Evolutionary conservation across 2,888 invertebrate species (phyloP).

Genomic region (Pseudococcus viburni): DNA sequence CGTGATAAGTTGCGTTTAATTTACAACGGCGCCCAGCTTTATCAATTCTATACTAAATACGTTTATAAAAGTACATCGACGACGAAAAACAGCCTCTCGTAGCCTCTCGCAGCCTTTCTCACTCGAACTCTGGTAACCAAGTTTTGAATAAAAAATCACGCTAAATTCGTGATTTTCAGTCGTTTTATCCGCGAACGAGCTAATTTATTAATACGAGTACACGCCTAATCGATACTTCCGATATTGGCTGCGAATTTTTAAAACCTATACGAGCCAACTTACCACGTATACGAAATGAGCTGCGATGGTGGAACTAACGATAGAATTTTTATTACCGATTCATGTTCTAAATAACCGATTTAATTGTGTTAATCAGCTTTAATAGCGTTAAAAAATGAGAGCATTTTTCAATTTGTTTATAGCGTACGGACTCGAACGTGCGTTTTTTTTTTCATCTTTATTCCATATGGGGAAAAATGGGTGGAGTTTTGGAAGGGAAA

Average conservation of each 20-base stretch:
- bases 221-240: background rate
- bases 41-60: slow-evolving; percentile 41
- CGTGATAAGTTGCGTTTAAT: slow-evolving; percentile 38
- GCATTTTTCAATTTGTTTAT: slow-evolving; percentile 32
- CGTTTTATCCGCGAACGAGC: background rate
- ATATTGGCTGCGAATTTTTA: background rate
- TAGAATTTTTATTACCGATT: slow-evolving; percentile 44
- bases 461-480: background rate
- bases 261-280: background rate
- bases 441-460: background rate
- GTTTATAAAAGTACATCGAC: background rate
- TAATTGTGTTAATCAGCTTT: slow-evolving; percentile 45
- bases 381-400: slow-evolving; percentile 40
- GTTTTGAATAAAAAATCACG: background rate
- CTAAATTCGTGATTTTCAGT: background rate
- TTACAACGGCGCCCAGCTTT: slow-evolving; percentile 54
- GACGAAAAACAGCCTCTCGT: background rate
- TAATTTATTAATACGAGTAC: slow-evolving; percentile 29
- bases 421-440: background rate
- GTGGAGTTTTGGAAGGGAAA: background rate
- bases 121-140: no score
- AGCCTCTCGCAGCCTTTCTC: no score
- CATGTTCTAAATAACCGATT: slow-evolving; percentile 40
- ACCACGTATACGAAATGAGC: background rate
- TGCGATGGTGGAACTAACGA: slow-evolving; percentile 26